Evolutionary conservation across 2,888 invertebrate species (phyloP).

Genomic region (Erebia ligea): DNA sequence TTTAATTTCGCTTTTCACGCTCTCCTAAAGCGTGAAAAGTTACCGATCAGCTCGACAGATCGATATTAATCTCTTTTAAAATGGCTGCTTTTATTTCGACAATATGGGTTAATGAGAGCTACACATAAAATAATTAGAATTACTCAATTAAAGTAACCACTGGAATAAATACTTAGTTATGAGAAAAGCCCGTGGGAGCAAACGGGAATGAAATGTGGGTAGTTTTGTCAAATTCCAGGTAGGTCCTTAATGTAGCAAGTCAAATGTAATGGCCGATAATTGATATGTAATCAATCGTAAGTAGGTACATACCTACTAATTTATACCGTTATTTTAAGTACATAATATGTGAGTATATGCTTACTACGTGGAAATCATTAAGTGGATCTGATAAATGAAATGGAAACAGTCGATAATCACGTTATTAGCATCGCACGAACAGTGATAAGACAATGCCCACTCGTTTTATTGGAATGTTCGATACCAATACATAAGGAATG

Average conservation of each 20-base stretch:
- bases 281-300: neutral
- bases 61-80: constrained; percentile 3
- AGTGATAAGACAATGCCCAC: constrained; percentile 67
- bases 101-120: neutral
- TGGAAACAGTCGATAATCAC: constrained; percentile 41
- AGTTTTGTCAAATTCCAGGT: neutral
- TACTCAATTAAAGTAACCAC: too few species aligned
- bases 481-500: constrained; percentile 52
- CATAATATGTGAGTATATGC: neutral
- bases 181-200: neutral
- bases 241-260: too few species aligned
- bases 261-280: neutral
- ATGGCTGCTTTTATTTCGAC: neutral
- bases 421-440: constrained; percentile 49
- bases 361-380: constrained; percentile 25
- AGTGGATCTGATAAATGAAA: constrained; percentile 45
- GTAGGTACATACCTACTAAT: neutral
- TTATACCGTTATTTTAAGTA: neutral
- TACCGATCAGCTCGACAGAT: constrained; percentile 4
- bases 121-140: too few species aligned
- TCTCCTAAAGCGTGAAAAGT: constrained; percentile 13
- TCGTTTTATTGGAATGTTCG: constrained; percentile 60
- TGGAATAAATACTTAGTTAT: too few species aligned
- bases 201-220: neutral
- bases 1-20: constrained; percentile 18